These are phyloP conservation scores for Ochropleura leucogaster DNA, from an alignment of 2,888 invertebrate genomes.

Conservation along the genomic window DNA sequence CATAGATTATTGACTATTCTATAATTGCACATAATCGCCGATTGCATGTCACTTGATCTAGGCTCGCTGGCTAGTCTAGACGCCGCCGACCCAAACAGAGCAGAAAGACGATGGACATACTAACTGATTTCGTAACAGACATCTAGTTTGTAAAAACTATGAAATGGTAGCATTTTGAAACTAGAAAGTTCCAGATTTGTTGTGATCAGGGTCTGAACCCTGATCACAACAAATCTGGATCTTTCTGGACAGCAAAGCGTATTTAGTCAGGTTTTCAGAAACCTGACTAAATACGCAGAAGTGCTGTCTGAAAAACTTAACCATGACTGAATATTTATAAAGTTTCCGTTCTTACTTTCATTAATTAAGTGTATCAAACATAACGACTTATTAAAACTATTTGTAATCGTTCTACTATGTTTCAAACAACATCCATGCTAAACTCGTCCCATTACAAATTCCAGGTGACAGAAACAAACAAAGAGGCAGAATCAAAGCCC, in stretches of 20 bases:
- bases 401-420: background rate
- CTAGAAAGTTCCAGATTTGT: background rate
- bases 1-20: background rate
- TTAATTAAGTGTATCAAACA: background rate
- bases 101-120: background rate
- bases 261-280: too few relatives aligned
- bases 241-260: too few relatives aligned
- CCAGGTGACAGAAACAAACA: constrained; percentile 94
- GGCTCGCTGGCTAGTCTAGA: background rate
- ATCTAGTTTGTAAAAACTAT: background rate
- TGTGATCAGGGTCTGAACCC: background rate
- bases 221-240: background rate
- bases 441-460: constrained; percentile 5
- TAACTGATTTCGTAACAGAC: background rate
- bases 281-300: background rate
- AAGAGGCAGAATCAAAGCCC: constrained; percentile 93
- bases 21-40: background rate
- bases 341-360: background rate
- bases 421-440: background rate
- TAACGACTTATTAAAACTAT: background rate
- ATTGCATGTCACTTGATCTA: background rate
- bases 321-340: background rate
- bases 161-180: background rate
- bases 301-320: background rate
- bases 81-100: background rate